Evolutionary conservation across 2,888 invertebrate species (phyloP), one percentile per base, ranked within the genome.

Genomic region (Tachina lurida): DNA sequence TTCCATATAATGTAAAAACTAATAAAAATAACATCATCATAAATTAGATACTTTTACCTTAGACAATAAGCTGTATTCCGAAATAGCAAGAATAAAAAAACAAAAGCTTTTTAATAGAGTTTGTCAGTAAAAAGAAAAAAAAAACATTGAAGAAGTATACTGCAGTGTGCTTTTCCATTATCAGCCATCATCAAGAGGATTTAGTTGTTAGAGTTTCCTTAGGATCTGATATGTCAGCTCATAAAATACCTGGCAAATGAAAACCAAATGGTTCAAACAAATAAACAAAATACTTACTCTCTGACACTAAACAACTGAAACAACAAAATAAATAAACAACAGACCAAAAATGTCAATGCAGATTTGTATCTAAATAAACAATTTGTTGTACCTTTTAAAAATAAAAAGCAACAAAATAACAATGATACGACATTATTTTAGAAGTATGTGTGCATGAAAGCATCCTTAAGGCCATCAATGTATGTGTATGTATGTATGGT

Each of bases 281-380:
- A 56, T 76, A 67, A 76, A 58, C 56, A 58, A 77, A 60, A 43
- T 67, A 52, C 47, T 39, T 43, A 75, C 22, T 49, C 56, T 62
- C 68, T 56, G 62, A 73, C 73, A 73, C 31, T 15, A 39, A 56
- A n/a, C 56, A 60, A 73, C 19, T 31, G 19, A 17, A 43, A 19
- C 31, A 78, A 62, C 47, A 70, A 54, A 58, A 43, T 43, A 71
- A 65, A 41, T 54, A 56, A 79, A 79, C 67, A 73, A 84, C 58
- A 54, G 54, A 68, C 58, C 79, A 89, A 87, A 89, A 89, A 89
- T 90, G 89, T 89, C 91, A 91, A 68, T 91, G 91, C 90, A 91
- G 91, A 91, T 91, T 91, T 90, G 90, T 90, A 91, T 90, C 89
- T 60, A 63, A 78, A 78, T 45, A 76, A 78, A 79, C 79, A 79